Conservation (phyloP, 2,113 vertebrate genomes). For the Bubalus kerabau region DNA sequence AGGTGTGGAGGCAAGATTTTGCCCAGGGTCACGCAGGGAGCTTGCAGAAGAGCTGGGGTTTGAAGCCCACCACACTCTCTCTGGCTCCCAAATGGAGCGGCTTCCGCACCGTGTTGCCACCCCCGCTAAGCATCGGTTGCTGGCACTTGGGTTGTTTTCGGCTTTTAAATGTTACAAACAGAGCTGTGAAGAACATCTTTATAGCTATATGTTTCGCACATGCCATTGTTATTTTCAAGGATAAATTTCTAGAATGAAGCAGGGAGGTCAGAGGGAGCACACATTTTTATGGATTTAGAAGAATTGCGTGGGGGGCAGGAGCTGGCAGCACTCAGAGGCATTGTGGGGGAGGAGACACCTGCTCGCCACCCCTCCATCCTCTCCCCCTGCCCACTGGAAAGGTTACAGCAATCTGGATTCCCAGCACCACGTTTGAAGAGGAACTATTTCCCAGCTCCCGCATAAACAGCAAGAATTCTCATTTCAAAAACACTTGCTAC, state of each 20-base stretch:
- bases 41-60: neutral
- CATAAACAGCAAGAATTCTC: neutral
- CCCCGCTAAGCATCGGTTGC: neutral
- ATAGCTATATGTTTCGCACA: neutral
- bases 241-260: neutral
- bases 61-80: neutral
- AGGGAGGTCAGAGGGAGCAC: neutral
- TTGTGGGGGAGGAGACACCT: neutral
- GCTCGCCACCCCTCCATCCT: accelerated
- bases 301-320: neutral
- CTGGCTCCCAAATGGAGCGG: neutral
- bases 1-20: neutral
- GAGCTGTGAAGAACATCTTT: neutral
- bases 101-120: accelerated
- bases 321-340: neutral
- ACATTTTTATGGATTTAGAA: neutral
- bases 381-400: neutral
- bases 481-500: neutral
- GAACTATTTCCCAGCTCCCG: neutral
- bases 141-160: neutral
- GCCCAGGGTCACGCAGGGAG: neutral
- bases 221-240: constrained; percentile 21
- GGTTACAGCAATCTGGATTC: neutral
- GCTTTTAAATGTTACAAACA: neutral
- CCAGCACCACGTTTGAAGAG: neutral